Evolutionary conservation across 1,140 invertebrate species (phyloP).

Genomic region (Neomicropteryx cornuta): DNA sequence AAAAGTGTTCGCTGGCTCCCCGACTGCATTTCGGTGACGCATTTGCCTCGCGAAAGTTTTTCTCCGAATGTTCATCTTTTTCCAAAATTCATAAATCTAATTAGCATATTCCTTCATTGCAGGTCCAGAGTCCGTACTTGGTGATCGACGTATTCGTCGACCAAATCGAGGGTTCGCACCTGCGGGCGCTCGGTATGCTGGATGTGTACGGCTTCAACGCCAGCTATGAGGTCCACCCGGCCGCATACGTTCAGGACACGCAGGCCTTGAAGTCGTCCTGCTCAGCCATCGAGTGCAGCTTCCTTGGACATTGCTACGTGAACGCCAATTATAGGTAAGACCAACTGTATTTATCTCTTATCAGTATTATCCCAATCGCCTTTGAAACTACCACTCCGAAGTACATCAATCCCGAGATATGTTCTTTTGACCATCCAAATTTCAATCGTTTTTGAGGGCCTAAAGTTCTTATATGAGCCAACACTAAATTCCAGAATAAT

Average conservation of each 20-base stretch:
- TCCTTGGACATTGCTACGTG: constrained; percentile 72
- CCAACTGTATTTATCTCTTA: constrained; percentile 1
- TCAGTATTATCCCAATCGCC: no score
- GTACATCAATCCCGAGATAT: no score
- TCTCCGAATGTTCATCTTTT: no score
- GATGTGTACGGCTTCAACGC: constrained; percentile 89
- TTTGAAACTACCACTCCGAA: no score
- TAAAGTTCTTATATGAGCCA: no score
- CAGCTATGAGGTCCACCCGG: constrained; percentile 66
- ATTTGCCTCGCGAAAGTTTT: no score
- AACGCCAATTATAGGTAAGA: constrained; percentile 56
- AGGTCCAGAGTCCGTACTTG: constrained; percentile 61
- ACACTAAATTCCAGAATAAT: no score
- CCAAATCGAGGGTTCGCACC: constrained; percentile 67
- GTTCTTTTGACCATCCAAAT: no score
- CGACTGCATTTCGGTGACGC: no score
- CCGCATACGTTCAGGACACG: constrained; percentile 21
- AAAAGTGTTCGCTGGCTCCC: no score
- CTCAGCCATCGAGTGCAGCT: constrained; percentile 67
- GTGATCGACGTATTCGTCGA: constrained; percentile 66
- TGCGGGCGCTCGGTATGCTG: constrained; percentile 66
- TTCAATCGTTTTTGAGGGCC: no score
- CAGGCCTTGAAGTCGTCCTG: constrained; percentile 50
- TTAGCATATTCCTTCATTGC: constrained; percentile 38
- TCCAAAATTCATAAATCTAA: no score